Conservation (phyloP, 2,797 vertebrate genomes). For the Chaetodon trifasciatus region DNA sequence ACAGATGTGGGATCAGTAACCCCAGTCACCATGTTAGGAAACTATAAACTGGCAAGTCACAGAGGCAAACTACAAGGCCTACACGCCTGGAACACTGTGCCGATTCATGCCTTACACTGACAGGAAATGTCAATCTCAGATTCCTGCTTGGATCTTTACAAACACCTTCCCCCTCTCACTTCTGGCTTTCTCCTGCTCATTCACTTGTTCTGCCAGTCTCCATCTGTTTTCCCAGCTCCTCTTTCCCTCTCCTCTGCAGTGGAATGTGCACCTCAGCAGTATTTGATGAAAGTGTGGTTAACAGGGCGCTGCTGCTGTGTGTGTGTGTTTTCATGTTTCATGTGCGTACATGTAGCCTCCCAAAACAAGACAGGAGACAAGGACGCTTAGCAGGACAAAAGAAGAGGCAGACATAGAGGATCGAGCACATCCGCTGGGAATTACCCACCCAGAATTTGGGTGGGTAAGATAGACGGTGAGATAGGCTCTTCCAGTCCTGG, state of each 20-base stretch:
- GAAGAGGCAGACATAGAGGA: constrained; percentile 20
- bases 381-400: constrained; percentile 7
- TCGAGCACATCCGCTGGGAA: constrained; percentile 27
- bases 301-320: constrained; percentile 61
- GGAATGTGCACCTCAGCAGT: constrained; percentile 85
- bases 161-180: background rate
- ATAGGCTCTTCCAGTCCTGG: constrained; percentile 2
- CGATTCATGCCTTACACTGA: constrained; percentile 55
- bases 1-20: constrained; percentile 64
- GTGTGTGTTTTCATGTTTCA: constrained; percentile 58
- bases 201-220: constrained; percentile 64
- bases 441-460: constrained; percentile 31
- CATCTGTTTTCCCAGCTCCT: constrained; percentile 52
- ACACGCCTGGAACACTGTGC: constrained; percentile 58
- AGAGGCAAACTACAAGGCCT: constrained; percentile 22
- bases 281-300: constrained; percentile 77
- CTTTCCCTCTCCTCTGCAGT: constrained; percentile 39
- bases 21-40: constrained; percentile 52
- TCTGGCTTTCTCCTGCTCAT: constrained; percentile 8
- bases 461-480: background rate
- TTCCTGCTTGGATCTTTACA: constrained; percentile 45
- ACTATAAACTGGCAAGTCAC: constrained; percentile 46
- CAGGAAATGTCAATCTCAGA: constrained; percentile 73
- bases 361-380: constrained; percentile 23
- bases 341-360: constrained; percentile 41